Evolutionary conservation across 2,797 vertebrate genomes (phyloP), one percentile per base, ranked within the genome.

Genomic region (Tauraco hartlaubi): DNA sequence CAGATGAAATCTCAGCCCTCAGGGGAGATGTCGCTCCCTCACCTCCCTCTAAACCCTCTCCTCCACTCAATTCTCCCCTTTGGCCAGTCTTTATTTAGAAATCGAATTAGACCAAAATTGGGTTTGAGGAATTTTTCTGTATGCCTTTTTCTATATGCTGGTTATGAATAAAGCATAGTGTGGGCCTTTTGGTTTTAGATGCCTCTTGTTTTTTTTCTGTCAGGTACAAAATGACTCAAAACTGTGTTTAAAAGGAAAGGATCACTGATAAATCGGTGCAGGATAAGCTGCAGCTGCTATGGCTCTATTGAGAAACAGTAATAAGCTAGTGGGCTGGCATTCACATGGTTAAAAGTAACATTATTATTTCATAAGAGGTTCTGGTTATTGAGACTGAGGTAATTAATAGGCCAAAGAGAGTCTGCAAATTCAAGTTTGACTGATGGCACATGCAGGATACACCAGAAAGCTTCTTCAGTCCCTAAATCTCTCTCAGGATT

Each of bases 1-100:
- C 92, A 97, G 95, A 96, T 77, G 93, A 96, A 92, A 90, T 86
- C 93, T 86, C 88, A 94, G 68, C 48, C 75, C 93, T 89, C 78
- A 51, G 84, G 95, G 87, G 85, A 94, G 62, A 73, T 0, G 0
- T 56, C 89, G 55, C 71, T 94, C 71, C 66, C 62, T 89, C 61
- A 81, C 74, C 88, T 96, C 83, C 69, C 43, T 72, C 44, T 56
- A 59, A 78, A 81, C 41, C 54, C 22, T 88, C 48, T 93, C 39
- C 71, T 49, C 35, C 1, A 29, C 71, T 93, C 77, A 56, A 19
- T 92, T 90, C 73, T 92, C 76, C 82, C 5, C 0, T 84, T 88
- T 85, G 74, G 51, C 41, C 68, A 54, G 72, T 93, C 55, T 92
- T 87, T 88, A 87, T 96, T 88, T 96, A 84, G 92, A 94, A 97